These are phyloP conservation scores for Xestia rhomboidea DNA, from an alignment of 2,888 invertebrate species.

Conservation along the genomic window DNA sequence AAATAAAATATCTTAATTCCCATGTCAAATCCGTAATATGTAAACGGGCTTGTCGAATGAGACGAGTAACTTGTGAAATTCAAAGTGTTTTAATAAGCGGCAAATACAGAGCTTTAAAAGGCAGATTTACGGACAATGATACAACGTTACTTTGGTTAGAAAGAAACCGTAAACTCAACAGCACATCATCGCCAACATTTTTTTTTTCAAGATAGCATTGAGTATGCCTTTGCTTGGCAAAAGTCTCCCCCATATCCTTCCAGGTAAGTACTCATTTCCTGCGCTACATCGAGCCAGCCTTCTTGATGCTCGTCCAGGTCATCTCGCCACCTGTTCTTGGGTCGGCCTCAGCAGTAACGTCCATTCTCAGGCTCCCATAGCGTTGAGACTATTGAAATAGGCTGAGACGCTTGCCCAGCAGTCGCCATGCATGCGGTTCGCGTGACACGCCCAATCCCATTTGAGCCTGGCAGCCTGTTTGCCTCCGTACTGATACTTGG, in stretches of 20 bases:
- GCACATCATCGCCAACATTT: neutral
- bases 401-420: neutral
- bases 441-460: neutral
- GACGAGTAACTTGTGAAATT: slow-evolving; percentile 74
- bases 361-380: neutral
- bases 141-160: slow-evolving; percentile 9
- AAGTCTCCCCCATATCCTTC: too few species aligned
- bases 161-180: neutral
- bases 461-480: too few species aligned
- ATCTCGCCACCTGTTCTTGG: neutral
- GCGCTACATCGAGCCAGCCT: neutral
- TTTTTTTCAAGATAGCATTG: neutral
- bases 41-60: slow-evolving; percentile 69
- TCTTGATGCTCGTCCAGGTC: neutral
- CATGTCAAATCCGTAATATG: slow-evolving; percentile 63
- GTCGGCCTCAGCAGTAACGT: neutral
- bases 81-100: slow-evolving; percentile 84
- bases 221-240: neutral
- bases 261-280: neutral
- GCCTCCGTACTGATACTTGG: too few species aligned
- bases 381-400: neutral
- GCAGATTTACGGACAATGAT: slow-evolving; percentile 60
- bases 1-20: slow-evolving; percentile 24
- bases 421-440: neutral
- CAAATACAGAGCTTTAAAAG: slow-evolving; percentile 76